These are phyloP conservation scores for Gnatocerus cornutus DNA, from an alignment of 2,888 invertebrate species.

Conservation along the genomic window DNA sequence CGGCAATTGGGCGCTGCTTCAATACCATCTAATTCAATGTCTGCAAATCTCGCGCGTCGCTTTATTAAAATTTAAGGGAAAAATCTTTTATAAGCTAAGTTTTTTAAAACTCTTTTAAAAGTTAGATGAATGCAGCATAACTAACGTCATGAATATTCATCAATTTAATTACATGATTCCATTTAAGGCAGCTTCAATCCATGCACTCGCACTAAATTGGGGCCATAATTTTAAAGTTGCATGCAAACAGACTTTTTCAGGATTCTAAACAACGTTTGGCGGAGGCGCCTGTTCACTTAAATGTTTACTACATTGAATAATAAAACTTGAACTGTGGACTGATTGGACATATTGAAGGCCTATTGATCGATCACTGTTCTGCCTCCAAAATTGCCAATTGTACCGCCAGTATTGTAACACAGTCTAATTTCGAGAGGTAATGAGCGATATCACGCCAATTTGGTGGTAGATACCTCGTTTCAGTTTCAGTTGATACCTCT, in stretches of 20 bases:
- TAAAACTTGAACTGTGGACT: neutral
- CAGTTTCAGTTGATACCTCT: slow-evolving; percentile 26
- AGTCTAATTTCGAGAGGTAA: slow-evolving; percentile 41
- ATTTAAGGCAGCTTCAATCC: slow-evolving; percentile 38
- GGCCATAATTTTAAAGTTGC: slow-evolving; percentile 30
- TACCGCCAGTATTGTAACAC: slow-evolving; percentile 30
- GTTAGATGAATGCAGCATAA: slow-evolving; percentile 54
- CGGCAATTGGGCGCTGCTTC: slow-evolving; percentile 55
- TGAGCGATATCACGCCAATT: slow-evolving; percentile 45
- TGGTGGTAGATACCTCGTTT: slow-evolving; percentile 17
- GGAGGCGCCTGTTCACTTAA: neutral
- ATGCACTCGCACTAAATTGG: slow-evolving; percentile 36
- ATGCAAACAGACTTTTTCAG: neutral
- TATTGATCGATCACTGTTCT: slow-evolving; percentile 37
- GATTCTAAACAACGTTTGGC: too few species aligned
- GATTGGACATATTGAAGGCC: slow-evolving; percentile 30
- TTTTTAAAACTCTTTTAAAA: slow-evolving; percentile 51
- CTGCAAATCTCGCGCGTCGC: slow-evolving; percentile 54
- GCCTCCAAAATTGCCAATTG: slow-evolving; percentile 44
- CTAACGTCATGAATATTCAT: slow-evolving; percentile 56
- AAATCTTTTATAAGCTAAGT: slow-evolving; percentile 50
- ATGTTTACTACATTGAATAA: neutral
- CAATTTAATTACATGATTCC: slow-evolving; percentile 50
- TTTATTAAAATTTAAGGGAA: slow-evolving; percentile 54
- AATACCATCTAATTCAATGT: slow-evolving; percentile 55